These are phyloP conservation scores for Parapristionchus giblindavisi DNA, from an alignment of 2,888 invertebrate genomes.

Conservation along the genomic window DNA sequence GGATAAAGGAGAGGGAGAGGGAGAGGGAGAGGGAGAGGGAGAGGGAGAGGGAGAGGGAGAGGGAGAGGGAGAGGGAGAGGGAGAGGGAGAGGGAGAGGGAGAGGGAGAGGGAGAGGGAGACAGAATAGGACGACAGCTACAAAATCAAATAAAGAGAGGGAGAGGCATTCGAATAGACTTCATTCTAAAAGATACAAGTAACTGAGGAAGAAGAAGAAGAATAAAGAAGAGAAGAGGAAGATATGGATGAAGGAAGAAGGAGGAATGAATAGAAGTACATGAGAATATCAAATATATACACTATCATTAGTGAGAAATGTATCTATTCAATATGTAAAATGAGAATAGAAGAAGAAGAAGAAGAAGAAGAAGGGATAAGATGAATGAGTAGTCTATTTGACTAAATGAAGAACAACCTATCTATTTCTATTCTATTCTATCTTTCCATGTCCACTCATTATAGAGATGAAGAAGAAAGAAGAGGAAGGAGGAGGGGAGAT, in stretches of 20 bases:
- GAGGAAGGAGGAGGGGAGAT: slow-evolving; percentile 2
- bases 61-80: slow-evolving; percentile 32
- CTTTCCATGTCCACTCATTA: too few species aligned
- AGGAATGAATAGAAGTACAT: too few species aligned
- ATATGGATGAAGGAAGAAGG: background rate
- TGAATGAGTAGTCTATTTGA: background rate
- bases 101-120: slow-evolving; percentile 11
- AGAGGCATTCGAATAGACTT: slow-evolving; percentile 10
- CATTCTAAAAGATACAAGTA: slow-evolving; percentile 12
- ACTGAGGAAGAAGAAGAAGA: slow-evolving; percentile 35
- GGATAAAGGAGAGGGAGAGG: slow-evolving; percentile 13
- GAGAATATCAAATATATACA: background rate
- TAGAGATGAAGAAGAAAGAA: background rate
- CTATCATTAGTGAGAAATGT: background rate
- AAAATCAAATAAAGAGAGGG: slow-evolving; percentile 28
- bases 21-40: slow-evolving; percentile 22
- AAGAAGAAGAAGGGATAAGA: background rate
- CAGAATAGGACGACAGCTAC: slow-evolving; percentile 39
- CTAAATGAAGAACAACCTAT: too few species aligned
- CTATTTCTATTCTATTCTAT: too few species aligned
- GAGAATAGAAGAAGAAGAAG: background rate
- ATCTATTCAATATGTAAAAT: background rate
- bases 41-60: slow-evolving; percentile 18
- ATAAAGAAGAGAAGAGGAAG: slow-evolving; percentile 25
- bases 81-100: slow-evolving; percentile 18